Evolutionary conservation across 2,797 vertebrate species (phyloP).

Genomic region (Lacerta agilis): DNA sequence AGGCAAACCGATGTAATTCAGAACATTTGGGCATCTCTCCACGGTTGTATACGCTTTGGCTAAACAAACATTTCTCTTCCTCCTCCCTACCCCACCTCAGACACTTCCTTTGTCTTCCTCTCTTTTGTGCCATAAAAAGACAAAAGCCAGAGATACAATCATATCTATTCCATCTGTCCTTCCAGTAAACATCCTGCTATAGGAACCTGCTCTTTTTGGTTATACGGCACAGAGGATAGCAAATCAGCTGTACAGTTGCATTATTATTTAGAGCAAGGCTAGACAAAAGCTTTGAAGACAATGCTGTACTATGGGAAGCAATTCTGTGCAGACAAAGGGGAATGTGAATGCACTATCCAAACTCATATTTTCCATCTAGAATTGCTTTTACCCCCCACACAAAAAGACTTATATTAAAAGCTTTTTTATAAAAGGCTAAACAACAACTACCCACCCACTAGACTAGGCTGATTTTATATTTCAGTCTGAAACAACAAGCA

Average conservation of each 20-base stretch:
- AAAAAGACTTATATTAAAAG: neutral
- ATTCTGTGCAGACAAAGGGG: neutral
- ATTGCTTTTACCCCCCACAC: neutral
- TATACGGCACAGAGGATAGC: conserved; percentile 31
- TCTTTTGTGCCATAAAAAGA: conserved; percentile 49
- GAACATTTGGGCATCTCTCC: conserved; percentile 48
- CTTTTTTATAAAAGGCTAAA: conserved; percentile 22
- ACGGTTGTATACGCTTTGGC: neutral
- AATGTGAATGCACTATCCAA: conserved; percentile 32
- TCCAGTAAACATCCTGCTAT: conserved; percentile 41
- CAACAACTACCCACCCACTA: neutral
- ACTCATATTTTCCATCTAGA: conserved; percentile 25
- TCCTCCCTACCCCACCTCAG: neutral
- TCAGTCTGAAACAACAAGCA: conserved; percentile 31
- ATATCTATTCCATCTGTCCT: conserved; percentile 33
- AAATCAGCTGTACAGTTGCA: conserved; percentile 37
- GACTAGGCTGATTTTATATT: conserved; percentile 53
- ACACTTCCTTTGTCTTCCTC: conserved; percentile 40
- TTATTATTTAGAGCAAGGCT: conserved; percentile 42
- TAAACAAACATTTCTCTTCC: conserved; percentile 36
- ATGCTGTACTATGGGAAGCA: conserved; percentile 12
- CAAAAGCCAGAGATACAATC: conserved; percentile 27
- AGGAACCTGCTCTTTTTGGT: conserved; percentile 38
- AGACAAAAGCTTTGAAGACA: conserved; percentile 34
- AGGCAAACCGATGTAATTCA: conserved; percentile 43